These are phyloP conservation scores for Clytia hemisphaerica DNA, from an alignment of 30 jellyfish, hydroid and myxozoan species.

Conservation along the genomic window DNA sequence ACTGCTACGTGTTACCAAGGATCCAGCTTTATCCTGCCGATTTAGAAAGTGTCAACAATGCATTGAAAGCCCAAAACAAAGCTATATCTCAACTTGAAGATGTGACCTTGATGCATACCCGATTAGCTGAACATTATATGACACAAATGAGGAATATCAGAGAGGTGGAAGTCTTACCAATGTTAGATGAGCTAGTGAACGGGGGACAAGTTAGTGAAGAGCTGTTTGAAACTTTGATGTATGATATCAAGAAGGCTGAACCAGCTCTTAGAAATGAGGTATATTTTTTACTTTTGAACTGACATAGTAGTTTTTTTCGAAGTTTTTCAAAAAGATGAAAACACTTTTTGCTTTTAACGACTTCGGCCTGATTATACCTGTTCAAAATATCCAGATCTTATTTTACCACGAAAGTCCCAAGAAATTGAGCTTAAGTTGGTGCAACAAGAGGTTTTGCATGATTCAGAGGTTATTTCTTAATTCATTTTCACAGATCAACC, in stretches of 20 bases:
- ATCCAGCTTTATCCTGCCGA: constrained; percentile 64
- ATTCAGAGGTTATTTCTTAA: too few relatives aligned
- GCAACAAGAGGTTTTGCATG: too few relatives aligned
- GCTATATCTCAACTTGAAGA: constrained; percentile 53
- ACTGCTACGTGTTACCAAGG: constrained; percentile 70
- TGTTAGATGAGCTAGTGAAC: constrained; percentile 15
- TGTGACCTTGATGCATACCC: constrained; percentile 39
- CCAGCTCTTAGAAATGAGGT: constrained; percentile 48
- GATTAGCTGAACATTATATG: constrained; percentile 48
- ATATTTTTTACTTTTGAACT: too few relatives aligned
- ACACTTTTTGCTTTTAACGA: too few relatives aligned
- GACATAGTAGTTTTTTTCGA: too few relatives aligned
- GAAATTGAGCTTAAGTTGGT: too few relatives aligned
- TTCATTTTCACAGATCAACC: constrained; percentile 40
- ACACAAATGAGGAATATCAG: constrained; percentile 57
- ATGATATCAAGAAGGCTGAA: constrained; percentile 43
- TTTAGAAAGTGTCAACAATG: constrained; percentile 33
- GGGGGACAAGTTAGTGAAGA: constrained; percentile 20
- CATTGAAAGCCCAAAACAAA: constrained; percentile 40
- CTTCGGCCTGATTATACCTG: too few relatives aligned
- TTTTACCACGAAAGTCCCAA: too few relatives aligned
- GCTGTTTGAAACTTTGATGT: constrained; percentile 8
- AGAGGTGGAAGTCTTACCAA: constrained; percentile 56
- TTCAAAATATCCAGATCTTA: too few relatives aligned
- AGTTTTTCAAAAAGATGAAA: too few relatives aligned